Conservation (phyloP, 2,888 invertebrate genomes). For the Leucoma salicis region DNA sequence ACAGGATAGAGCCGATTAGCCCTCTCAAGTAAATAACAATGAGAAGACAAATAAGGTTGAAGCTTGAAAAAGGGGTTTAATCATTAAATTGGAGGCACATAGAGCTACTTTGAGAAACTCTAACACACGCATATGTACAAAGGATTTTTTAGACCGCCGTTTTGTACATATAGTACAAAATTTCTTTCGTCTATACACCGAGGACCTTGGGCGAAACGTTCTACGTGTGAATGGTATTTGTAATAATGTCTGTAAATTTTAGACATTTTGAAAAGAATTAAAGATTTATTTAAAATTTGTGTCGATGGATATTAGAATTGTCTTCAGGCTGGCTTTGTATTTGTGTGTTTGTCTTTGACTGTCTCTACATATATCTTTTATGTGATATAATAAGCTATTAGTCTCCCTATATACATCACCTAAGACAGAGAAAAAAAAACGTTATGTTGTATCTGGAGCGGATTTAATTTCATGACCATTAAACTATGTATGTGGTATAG, state of each 20-base stretch:
- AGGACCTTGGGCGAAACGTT: constrained; percentile 1
- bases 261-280: background rate
- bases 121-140: constrained; percentile 1
- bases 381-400: too few relatives aligned
- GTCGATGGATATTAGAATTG: background rate
- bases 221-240: background rate
- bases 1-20: too few relatives aligned
- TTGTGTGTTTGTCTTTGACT: background rate
- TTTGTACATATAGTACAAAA: constrained; percentile 1
- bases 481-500: too few relatives aligned
- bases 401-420: too few relatives aligned
- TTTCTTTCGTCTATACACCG: background rate
- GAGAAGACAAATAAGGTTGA: too few relatives aligned
- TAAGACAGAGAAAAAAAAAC: too few relatives aligned
- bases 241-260: background rate
- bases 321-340: background rate
- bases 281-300: background rate
- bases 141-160: background rate
- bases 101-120: background rate
- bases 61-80: too few relatives aligned
- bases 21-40: too few relatives aligned
- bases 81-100: background rate
- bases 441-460: too few relatives aligned
- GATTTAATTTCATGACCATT: too few relatives aligned
- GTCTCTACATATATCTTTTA: background rate